Evolutionary conservation across 2,888 invertebrate species (phyloP), one percentile per base, ranked within the genome.

Genomic region (Psylliodes chrysocephalus): DNA sequence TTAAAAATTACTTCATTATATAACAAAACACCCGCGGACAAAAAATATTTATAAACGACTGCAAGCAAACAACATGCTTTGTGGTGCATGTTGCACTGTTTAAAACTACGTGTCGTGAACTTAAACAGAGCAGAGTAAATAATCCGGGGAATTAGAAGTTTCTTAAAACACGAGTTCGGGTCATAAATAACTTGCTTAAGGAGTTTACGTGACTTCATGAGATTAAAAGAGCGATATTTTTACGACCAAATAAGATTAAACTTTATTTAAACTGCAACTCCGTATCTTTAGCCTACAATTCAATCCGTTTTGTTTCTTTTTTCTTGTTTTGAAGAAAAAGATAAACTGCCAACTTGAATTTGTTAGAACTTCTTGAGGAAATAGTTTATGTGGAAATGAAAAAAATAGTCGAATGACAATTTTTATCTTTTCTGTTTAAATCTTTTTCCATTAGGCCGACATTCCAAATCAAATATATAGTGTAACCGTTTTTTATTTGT

Each of bases 121-220:
- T 49, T 49, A 49, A 49, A 19, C 46, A 46, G 46, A 46, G 5
- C 33, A 14, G n/a, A 35, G 49, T 33, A 47, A 51, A 49, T 40
- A 38, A 59, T 28, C 49, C n/a, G 7, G 57, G 25, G 51, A 51
- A 59, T 40, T 49, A 51, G 28, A 59, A 49, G 49, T 40, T 59
- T 59, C 30, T 54, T 53, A 47, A 53, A 59, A 63, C 59, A 55
- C 49, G 59, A 52, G 25, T 19, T 17, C 15, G 10, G 33, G n/a
- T 33, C 40, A 54, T 63, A 63, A 63, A 63, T 63, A 63, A 49
- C 49, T 30, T 7, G 53, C 54, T 49, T 57, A 63, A 63, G 40
- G 59, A 47, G 42, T 53, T 63, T 63, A 63, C 63, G 63, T 63
- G 63, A 63, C 59, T 63, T 53, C 51, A 40, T 49, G 46, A 63